Evolutionary conservation across 2,113 vertebrate species (phyloP).

Genomic region (Takifugu bimaculatus): DNA sequence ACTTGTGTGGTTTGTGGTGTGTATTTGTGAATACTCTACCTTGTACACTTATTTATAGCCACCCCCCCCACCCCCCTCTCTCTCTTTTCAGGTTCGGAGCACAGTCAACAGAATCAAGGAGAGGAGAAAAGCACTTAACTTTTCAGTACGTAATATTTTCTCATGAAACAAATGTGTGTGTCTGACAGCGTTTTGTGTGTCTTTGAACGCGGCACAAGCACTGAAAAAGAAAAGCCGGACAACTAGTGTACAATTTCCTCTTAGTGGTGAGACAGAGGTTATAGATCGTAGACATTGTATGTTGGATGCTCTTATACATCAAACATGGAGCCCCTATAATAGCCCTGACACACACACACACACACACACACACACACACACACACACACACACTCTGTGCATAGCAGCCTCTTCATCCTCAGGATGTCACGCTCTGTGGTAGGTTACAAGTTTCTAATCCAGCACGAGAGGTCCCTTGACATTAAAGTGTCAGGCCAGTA

Average conservation of each 20-base stretch:
- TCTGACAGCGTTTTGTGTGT: neutral
- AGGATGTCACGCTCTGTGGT: slow-evolving; percentile 73
- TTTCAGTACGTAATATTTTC: slow-evolving; percentile 70
- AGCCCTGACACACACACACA: slow-evolving; percentile 7
- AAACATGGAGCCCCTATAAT: slow-evolving; percentile 55
- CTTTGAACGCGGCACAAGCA: too few relatives aligned
- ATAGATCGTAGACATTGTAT: slow-evolving; percentile 48
- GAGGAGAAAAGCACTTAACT: slow-evolving; percentile 76
- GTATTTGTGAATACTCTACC: slow-evolving; percentile 9
- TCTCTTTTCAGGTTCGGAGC: slow-evolving; percentile 71
- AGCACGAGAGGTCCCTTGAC: slow-evolving; percentile 87
- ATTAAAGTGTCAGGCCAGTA: slow-evolving; percentile 97
- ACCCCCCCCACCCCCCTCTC: slow-evolving; percentile 16
- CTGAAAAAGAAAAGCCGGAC: too few relatives aligned
- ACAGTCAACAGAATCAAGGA: slow-evolving; percentile 79
- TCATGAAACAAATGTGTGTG: slow-evolving; percentile 17
- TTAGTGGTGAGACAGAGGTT: neutral
- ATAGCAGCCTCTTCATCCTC: slow-evolving; percentile 78
- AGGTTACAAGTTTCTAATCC: slow-evolving; percentile 93
- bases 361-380: neutral
- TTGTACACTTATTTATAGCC: slow-evolving; percentile 7
- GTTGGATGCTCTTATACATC: slow-evolving; percentile 72
- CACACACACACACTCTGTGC: slow-evolving; percentile 21
- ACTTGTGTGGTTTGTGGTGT: slow-evolving; percentile 3
- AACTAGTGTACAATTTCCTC: too few relatives aligned